Percentiles rank a stretch among this genome's conserved stretches.
Conservation (phyloP, 2,797 vertebrate genomes). For the Poeciliopsis gracilis region DNA sequence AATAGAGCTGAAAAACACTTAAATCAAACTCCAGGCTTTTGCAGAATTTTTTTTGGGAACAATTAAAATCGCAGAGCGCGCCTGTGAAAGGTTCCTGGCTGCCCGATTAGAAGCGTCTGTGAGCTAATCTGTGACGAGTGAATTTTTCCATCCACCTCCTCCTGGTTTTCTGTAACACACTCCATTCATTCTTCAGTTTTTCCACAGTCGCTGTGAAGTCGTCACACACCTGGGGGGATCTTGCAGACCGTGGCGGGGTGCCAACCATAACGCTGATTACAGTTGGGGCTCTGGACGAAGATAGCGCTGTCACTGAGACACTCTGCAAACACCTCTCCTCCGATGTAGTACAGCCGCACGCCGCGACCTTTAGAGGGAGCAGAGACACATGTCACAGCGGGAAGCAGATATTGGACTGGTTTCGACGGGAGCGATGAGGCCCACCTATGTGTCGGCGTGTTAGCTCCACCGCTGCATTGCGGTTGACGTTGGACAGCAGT, state of each 20-base stretch:
- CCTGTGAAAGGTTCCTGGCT: not conserved
- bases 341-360: slow-evolving; percentile 97
- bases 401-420: not conserved
- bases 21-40: not conserved
- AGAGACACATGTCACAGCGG: not conserved
- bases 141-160: not conserved
- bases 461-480: slow-evolving; percentile 94
- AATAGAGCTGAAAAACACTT: not conserved
- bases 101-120: not conserved
- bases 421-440: not conserved
- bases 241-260: slow-evolving; percentile 99
- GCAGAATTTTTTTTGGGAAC: not conserved
- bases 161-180: not conserved
- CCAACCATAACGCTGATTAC: slow-evolving; percentile 99
- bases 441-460: slow-evolving; percentile 95
- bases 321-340: slow-evolving; percentile 97
- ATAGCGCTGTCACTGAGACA: slow-evolving; percentile 99
- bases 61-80: not conserved
- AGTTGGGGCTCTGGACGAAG: slow-evolving; percentile 98
- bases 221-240: slow-evolving; percentile 91
- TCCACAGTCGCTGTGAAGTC: not conserved
- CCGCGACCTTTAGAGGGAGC: slow-evolving; percentile 88
- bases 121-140: not conserved
- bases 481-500: slow-evolving; percentile 95
- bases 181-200: not conserved